Percentiles rank a stretch among this genome's conserved stretches.
Conservation (phyloP, 2,113 vertebrate species). For the Trogon surrucura region DNA sequence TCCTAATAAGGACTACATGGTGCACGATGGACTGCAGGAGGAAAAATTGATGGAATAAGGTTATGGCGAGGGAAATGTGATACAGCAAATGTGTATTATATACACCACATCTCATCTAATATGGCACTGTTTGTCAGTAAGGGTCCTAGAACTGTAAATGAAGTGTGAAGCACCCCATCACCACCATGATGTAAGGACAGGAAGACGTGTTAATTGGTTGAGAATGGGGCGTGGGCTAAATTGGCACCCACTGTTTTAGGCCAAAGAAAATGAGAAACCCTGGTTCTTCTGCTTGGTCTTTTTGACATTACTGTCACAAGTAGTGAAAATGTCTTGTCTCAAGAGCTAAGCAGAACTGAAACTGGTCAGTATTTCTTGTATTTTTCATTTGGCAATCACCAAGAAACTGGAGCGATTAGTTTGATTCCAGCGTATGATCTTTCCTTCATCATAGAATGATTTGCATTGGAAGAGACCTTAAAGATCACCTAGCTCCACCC, state of each 20-base stretch:
- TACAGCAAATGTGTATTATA: not conserved
- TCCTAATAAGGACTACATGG: not conserved
- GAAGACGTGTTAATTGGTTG: not conserved
- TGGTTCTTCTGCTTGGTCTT: not conserved
- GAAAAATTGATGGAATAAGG: not conserved
- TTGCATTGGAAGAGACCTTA: too few relatives aligned
- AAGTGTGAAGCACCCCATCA: not conserved
- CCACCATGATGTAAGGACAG: not conserved
- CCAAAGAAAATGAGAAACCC: not conserved
- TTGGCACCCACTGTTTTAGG: not conserved
- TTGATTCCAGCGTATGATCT: not conserved
- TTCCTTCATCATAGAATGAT: not conserved
- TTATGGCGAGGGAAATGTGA: not conserved
- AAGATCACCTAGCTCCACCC: too few relatives aligned
- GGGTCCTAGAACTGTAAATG: not conserved
- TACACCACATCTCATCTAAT: not conserved
- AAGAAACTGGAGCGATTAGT: not conserved
- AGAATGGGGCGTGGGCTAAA: not conserved
- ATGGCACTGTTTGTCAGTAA: not conserved
- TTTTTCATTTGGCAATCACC: not conserved
- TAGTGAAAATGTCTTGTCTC: not conserved
- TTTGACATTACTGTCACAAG: not conserved
- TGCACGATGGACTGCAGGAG: not conserved
- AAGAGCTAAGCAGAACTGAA: not conserved
- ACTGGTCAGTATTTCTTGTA: not conserved